phyloP scores from a whole-genome alignment of 1,140 invertebrate species.

The Platyscapa corneri region DNA sequence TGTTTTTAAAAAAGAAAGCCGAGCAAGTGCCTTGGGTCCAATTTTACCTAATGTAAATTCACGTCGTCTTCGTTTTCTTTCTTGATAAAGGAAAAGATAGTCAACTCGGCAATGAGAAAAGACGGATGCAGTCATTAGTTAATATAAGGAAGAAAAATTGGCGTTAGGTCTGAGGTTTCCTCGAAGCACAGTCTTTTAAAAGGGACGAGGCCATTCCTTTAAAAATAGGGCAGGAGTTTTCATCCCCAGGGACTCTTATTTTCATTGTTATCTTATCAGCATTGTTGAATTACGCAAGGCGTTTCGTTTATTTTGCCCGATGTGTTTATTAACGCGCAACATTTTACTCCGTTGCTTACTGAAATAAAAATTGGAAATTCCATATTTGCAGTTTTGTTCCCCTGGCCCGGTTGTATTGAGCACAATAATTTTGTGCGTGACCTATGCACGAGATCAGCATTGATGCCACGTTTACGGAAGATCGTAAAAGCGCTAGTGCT shows the following conservation, averaged over 20 bases:
- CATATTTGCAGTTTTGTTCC: background rate
- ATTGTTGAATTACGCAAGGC: too few relatives aligned
- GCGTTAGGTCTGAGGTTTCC: background rate
- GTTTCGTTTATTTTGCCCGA: too few relatives aligned
- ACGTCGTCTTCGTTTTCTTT: background rate
- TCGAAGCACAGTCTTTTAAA: background rate
- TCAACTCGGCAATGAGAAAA: slow-evolving; percentile 8
- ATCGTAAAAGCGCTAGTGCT: background rate
- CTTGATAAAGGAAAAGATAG: background rate
- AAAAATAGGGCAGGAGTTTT: background rate
- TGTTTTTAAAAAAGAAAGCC: background rate
- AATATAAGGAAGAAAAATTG: slow-evolving; percentile 28
- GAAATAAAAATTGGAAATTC: background rate
- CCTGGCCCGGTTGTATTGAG: background rate
- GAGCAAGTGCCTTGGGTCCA: background rate
- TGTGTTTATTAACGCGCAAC: too few relatives aligned
- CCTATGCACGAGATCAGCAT: background rate
- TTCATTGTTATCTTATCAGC: too few relatives aligned
- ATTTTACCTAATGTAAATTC: background rate
- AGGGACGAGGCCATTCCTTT: background rate
- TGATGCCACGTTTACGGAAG: background rate
- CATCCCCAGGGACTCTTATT: too few relatives aligned
- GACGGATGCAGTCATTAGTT: slow-evolving; percentile 21
- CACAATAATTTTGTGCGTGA: background rate
- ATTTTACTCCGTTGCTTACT: too few relatives aligned